These are phyloP conservation scores for Stichodactyla mertensii DNA, from an alignment of 64 coral and sea anemone species.

Conservation along the genomic window DNA sequence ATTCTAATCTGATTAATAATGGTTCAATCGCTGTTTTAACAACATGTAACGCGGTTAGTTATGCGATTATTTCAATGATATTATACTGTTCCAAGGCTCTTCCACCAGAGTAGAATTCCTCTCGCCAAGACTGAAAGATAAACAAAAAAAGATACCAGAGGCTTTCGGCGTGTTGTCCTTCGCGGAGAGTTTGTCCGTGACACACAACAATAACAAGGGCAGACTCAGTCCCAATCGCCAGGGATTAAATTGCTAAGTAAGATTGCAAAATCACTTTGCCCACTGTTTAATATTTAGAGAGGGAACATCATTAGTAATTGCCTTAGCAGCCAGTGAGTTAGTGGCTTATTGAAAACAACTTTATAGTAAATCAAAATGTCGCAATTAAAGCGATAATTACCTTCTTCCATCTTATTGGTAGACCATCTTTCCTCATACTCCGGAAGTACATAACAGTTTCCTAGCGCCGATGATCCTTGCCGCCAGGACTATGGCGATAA, in stretches of 20 bases:
- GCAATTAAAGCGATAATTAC: constrained; percentile 15
- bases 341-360: constrained; percentile 7
- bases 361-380: constrained; percentile 18
- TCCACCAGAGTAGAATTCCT: background rate
- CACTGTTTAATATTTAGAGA: constrained; percentile 11
- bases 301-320: background rate
- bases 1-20: background rate
- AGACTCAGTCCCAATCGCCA: background rate
- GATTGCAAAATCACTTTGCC: background rate
- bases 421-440: constrained; percentile 8
- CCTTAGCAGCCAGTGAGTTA: background rate
- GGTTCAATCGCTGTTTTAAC: background rate
- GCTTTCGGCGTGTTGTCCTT: background rate
- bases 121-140: background rate
- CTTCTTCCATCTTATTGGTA: constrained; percentile 7
- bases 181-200: background rate
- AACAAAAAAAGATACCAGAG: background rate
- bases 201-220: background rate
- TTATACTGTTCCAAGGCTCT: background rate
- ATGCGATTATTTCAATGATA: background rate
- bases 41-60: background rate
- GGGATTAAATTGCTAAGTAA: background rate
- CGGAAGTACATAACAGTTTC: constrained; percentile 20
- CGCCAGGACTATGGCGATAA: background rate
- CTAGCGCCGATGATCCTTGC: background rate